Percentiles rank a stretch among this genome's conserved stretches.
phyloP scores from a whole-genome alignment of 2,888 invertebrate genomes.

The Hydrotaea cyrtoneurina region DNA sequence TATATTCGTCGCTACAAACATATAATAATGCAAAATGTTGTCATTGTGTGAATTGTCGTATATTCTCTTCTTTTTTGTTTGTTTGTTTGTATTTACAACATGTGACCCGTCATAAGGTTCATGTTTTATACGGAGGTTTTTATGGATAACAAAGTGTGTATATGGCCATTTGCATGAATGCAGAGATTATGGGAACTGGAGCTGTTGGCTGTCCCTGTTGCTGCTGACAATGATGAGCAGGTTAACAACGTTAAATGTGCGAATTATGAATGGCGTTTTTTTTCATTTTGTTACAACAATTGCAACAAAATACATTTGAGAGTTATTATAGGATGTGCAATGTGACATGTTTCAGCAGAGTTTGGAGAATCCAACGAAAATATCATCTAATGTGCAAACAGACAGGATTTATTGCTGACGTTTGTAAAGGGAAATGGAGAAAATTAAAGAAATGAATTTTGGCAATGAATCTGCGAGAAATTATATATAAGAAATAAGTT shows the following conservation, averaged over 20 bases:
- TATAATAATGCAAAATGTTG: conserved; percentile 69
- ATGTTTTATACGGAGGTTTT: conserved; percentile 52
- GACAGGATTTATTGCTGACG: not conserved
- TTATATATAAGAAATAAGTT: too few relatives aligned
- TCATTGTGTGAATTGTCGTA: conserved; percentile 59
- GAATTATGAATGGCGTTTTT: conserved; percentile 58
- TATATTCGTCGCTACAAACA: not conserved
- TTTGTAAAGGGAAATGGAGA: not conserved
- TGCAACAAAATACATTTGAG: conserved; percentile 21
- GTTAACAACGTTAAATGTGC: conserved; percentile 63
- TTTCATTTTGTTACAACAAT: conserved; percentile 31
- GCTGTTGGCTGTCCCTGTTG: not conserved
- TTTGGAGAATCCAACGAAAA: not conserved
- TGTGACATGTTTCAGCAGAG: not conserved
- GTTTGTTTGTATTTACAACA: conserved; percentile 53
- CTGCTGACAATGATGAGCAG: conserved; percentile 49
- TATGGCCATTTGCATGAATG: conserved; percentile 3
- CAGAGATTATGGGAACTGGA: conserved; percentile 1
- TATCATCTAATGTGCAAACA: not conserved
- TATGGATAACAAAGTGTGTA: conserved; percentile 28
- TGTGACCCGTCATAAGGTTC: conserved; percentile 66
- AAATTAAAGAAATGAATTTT: not conserved
- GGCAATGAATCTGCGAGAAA: too few relatives aligned
- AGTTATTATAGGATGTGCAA: not conserved
- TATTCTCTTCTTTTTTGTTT: conserved; percentile 6